phyloP scores from a whole-genome alignment of 2,888 invertebrate species.

The Torymus aiolomorphi region DNA sequence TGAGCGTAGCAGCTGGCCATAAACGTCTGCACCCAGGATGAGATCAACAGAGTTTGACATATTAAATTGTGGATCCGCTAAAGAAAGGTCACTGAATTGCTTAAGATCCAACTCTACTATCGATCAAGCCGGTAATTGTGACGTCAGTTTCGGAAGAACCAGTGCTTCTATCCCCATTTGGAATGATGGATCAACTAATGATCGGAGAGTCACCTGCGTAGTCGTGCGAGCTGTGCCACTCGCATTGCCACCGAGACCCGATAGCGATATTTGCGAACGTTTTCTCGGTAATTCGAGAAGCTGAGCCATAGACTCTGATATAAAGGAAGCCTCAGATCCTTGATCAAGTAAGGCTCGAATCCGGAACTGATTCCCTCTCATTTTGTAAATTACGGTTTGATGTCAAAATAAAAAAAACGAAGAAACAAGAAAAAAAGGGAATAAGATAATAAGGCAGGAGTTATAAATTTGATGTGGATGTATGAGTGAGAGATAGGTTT shows the following conservation, averaged over 20 bases:
- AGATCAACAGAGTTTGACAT: neutral
- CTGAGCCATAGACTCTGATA: neutral
- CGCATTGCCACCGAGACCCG: neutral
- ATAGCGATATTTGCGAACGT: neutral
- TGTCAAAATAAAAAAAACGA: too few species aligned
- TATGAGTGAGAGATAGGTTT: too few species aligned
- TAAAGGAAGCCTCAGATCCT: neutral
- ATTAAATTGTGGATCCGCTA: neutral
- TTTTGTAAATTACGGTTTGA: too few species aligned
- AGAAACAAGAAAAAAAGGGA: too few species aligned
- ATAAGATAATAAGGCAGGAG: too few species aligned
- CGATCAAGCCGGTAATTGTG: neutral
- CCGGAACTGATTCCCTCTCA: too few species aligned
- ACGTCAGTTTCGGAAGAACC: neutral
- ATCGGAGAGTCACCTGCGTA: neutral
- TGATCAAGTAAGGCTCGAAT: too few species aligned
- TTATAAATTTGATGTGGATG: too few species aligned
- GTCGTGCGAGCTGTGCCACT: neutral
- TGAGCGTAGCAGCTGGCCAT: neutral
- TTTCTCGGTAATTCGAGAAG: neutral
- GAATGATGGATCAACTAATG: neutral
- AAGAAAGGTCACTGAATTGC: neutral
- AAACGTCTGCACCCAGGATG: neutral
- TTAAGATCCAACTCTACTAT: neutral
- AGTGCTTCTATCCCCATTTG: neutral